Evolutionary conservation across 2,888 invertebrate species (phyloP).

Genomic region (Diaperis boleti): DNA sequence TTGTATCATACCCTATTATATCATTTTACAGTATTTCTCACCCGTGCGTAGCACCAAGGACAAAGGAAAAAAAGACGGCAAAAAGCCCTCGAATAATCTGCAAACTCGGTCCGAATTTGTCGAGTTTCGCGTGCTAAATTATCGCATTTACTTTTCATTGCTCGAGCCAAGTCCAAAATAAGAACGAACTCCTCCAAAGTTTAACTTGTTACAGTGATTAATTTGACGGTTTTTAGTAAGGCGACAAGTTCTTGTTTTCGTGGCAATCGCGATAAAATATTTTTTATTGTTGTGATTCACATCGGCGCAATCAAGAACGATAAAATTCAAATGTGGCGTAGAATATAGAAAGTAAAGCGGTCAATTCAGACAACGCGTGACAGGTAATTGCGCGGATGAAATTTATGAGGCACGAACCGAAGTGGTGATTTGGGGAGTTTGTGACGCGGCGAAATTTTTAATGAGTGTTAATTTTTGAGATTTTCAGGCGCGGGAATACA

Average conservation of each 20-base stretch:
- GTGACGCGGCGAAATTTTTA: conserved; percentile 6
- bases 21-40: too few species aligned
- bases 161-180: conserved; percentile 28
- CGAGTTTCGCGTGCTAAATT: conserved; percentile 28
- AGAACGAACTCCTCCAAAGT: conserved; percentile 30
- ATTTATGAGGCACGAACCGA: conserved; percentile 13
- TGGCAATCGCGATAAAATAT: conserved; percentile 31
- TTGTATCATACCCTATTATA: too few species aligned
- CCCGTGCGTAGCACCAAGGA: too few species aligned
- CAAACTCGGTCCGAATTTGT: conserved; percentile 12
- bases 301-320: conserved; percentile 9
- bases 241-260: conserved; percentile 30
- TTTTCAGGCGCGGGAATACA: background rate
- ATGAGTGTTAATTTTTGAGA: conserved; percentile 5
- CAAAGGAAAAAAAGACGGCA: conserved; percentile 11
- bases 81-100: conserved; percentile 22
- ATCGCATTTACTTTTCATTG: conserved; percentile 35
- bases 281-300: conserved; percentile 32
- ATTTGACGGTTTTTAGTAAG: conserved; percentile 36
- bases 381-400: conserved; percentile 6
- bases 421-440: conserved; percentile 5
- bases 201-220: conserved; percentile 36
- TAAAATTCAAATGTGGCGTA: conserved; percentile 20
- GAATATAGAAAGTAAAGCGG: conserved; percentile 6
- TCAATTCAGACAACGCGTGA: conserved; percentile 9